These are phyloP conservation scores for Ptychoptera contaminata DNA, from an alignment of 2,888 invertebrate genomes.

Conservation along the genomic window DNA sequence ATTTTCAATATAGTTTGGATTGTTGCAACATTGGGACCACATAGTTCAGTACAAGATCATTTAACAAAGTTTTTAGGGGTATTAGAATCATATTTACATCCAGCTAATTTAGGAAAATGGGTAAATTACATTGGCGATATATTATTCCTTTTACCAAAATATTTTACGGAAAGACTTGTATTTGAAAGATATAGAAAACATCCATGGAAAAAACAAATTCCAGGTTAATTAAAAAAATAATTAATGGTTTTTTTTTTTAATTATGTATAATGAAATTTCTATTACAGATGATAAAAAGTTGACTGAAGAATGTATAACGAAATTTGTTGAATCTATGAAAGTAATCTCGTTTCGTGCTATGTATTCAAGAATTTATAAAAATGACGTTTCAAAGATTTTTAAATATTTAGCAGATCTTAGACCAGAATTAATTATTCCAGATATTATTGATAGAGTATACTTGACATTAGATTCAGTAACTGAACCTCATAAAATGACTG, in stretches of 20 bases:
- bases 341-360: constrained; percentile 63
- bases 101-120: constrained; percentile 79
- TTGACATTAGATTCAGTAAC: constrained; percentile 69
- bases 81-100: constrained; percentile 75
- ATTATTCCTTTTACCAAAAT: constrained; percentile 47
- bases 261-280: constrained; percentile 1
- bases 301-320: constrained; percentile 62
- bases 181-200: constrained; percentile 26
- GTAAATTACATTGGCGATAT: constrained; percentile 48
- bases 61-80: constrained; percentile 66
- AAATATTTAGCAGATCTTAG: constrained; percentile 62
- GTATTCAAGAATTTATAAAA: constrained; percentile 52
- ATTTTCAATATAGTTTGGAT: constrained; percentile 37
- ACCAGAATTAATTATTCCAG: constrained; percentile 70
- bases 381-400: constrained; percentile 49
- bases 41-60: constrained; percentile 50
- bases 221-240: constrained; percentile 7
- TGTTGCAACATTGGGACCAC: constrained; percentile 46
- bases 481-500: constrained; percentile 71
- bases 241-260: neutral
- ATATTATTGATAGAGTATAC: constrained; percentile 64
- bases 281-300: constrained; percentile 49
- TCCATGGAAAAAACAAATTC: constrained; percentile 28
- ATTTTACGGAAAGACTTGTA: constrained; percentile 41
- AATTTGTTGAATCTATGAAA: constrained; percentile 61